phyloP scores from a whole-genome alignment of 2,113 vertebrate species.

The Antechinus stuartii region DNA sequence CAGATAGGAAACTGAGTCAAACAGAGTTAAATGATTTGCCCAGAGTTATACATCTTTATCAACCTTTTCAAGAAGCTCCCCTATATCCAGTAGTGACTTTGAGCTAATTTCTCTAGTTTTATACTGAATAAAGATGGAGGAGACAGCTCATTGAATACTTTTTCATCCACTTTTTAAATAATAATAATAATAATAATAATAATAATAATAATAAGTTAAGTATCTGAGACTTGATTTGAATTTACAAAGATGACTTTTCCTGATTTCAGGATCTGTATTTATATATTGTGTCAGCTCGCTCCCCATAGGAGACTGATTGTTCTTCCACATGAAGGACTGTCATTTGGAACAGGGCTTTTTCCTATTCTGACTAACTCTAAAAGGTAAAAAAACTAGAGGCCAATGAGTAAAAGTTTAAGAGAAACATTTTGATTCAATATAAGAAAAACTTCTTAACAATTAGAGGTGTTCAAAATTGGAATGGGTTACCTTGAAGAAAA shows the following conservation, averaged over 20 bases:
- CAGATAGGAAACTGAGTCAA: no score
- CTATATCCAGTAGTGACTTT: background rate
- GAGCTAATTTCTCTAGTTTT: background rate
- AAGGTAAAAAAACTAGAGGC: background rate
- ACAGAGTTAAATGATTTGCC: no score
- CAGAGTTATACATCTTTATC: background rate
- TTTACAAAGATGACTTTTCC: no score
- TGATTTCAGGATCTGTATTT: no score
- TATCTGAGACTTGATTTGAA: no score
- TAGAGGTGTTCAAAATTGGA: background rate
- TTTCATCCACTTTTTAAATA: background rate
- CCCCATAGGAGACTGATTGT: background rate
- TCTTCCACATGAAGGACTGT: background rate
- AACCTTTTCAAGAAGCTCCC: background rate
- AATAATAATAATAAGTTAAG: no score
- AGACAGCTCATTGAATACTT: background rate
- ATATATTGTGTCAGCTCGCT: no score
- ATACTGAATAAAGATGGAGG: background rate
- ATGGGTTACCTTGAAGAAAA: background rate
- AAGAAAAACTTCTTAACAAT: background rate
- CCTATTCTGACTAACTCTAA: background rate
- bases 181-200: no score
- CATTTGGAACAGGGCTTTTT: background rate
- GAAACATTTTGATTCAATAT: background rate
- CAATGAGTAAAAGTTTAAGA: background rate